These are phyloP conservation scores for Lobophora halterata DNA, from an alignment of 2,888 invertebrate species.

Conservation along the genomic window DNA sequence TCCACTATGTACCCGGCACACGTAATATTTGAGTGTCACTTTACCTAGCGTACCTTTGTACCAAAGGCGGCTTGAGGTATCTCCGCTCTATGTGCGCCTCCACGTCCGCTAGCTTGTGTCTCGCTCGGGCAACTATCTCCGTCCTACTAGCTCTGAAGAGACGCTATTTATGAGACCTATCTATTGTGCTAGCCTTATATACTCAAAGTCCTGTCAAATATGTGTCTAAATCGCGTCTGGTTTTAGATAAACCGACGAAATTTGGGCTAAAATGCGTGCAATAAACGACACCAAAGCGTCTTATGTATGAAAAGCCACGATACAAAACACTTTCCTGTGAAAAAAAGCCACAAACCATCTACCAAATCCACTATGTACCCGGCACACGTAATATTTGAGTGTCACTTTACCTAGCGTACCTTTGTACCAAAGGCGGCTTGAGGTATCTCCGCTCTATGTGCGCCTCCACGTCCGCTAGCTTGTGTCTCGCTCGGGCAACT, in stretches of 20 bases:
- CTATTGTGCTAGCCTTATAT: too few relatives aligned
- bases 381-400: constrained; percentile 23
- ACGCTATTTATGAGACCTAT: constrained; percentile 50
- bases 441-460: constrained; percentile 96
- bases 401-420: constrained; percentile 70
- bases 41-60: constrained; percentile 78
- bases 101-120: constrained; percentile 87
- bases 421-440: constrained; percentile 92
- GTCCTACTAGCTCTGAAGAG: constrained; percentile 82
- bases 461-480: constrained; percentile 91
- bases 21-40: constrained; percentile 36
- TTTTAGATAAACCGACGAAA: too few relatives aligned
- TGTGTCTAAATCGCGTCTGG: too few relatives aligned
- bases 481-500: constrained; percentile 83
- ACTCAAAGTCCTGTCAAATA: too few relatives aligned
- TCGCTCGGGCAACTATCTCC: constrained; percentile 81
- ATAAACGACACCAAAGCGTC: too few relatives aligned
- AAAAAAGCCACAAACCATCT: too few relatives aligned
- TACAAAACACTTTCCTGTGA: constrained; percentile 2
- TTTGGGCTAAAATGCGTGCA: too few relatives aligned
- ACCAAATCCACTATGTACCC: constrained; percentile 19
- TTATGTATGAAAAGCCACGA: constrained; percentile 2
- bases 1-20: constrained; percentile 24
- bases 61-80: constrained; percentile 95
- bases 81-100: constrained; percentile 96